Conservation (phyloP, 2,113 vertebrate genomes). For the Pandion haliaetus region DNA sequence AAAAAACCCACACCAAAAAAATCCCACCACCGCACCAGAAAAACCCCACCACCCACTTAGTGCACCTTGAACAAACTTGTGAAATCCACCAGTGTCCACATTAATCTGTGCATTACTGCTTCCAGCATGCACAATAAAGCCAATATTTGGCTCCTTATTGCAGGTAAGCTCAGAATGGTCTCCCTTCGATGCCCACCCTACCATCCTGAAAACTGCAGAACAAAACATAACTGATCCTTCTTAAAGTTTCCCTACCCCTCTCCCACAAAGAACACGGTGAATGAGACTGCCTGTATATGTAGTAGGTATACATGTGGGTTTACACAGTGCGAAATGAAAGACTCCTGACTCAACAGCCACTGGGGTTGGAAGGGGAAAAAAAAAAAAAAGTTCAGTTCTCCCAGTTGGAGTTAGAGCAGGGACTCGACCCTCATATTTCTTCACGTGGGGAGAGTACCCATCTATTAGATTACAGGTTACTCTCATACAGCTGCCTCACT, state of each 20-base stretch:
- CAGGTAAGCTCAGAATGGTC: not conserved
- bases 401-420: not conserved
- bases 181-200: not conserved
- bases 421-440: not conserved
- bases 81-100: not conserved
- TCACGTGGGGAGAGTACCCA: accelerated
- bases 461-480: not conserved
- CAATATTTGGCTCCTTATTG: not conserved
- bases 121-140: not conserved
- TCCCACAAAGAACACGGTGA: not conserved
- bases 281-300: accelerated
- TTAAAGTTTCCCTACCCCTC: not conserved
- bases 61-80: not conserved
- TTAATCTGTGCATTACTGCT: not conserved
- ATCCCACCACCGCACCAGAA: not conserved
- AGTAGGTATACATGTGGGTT: not conserved
- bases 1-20: not conserved
- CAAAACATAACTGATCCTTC: not conserved
- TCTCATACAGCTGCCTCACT: not conserved
- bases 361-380: no score
- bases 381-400: not conserved
- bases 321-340: not conserved
- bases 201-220: not conserved
- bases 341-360: not conserved
- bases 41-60: not conserved